Base-by-base conservation (phyloP, 64 coral and sea anemone species). In the Porites australiensis region DNA sequence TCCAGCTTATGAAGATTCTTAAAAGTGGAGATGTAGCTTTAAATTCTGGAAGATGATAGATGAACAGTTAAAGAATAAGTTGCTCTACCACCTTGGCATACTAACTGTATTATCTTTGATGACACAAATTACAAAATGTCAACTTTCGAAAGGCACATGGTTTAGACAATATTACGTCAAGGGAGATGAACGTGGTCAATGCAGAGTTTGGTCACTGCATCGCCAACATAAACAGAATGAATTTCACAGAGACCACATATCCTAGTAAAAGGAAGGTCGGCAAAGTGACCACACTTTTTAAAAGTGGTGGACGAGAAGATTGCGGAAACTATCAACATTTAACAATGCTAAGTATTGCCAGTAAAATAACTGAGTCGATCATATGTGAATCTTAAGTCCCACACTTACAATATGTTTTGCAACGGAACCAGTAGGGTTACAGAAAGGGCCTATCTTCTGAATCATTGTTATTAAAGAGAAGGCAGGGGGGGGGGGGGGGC, bases 361-460 rank as follows among this genome's bases (percentile, higher is more conserved):
- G 85, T 21, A 90, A 82, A 81, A 5, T 72, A 71, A 47, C 21
- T 18, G 77, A 90, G 72, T 67, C 44, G 3, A 50, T 80, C 45
- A 44, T 81, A 2, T 90, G 75, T 54, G 64, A 90, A 55, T 45
- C 64, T 10, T 50, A 82, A 54, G 77, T 82, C 64, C 45, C 61
- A 3, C 89, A 82, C 43, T 65, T 90, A 79, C 62, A 82, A 12
- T 3, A 53, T 0, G 19, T 90, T 18, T 65, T 79, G 13, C 61
- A 90, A 27, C 22, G 58, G 11, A 82, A 71, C 18, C 77, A 90
- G 8, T 90, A 77, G 77, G 77, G 77, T 13, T 90, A 82, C 27
- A 82, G 64, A 37, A 90, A 82, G 15, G 77, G 77, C 70, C 13
- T 52, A 13, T 90, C 89, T 10, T 62, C 86, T 11, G 71, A 88